phyloP scores from a whole-genome alignment of 2,797 vertebrate genomes.

The Mycteria americana region DNA sequence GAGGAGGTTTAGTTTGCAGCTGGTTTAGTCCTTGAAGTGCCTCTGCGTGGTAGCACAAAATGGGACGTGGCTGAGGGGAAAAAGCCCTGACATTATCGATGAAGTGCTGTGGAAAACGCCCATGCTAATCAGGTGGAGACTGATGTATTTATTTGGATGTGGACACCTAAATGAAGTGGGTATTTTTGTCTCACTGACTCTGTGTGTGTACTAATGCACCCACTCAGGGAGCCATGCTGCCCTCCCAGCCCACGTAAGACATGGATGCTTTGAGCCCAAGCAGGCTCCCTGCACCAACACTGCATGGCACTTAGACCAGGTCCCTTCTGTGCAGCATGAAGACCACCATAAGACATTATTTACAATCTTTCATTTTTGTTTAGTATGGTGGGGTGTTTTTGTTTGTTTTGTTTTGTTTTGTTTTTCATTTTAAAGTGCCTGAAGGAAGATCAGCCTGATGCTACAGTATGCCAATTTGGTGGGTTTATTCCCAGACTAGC shows the following conservation, averaged over 20 bases:
- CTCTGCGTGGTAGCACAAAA: background rate
- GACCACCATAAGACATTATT: background rate
- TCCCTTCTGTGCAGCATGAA: background rate
- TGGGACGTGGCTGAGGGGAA: accelerated
- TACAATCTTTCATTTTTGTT: background rate
- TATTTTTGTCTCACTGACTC: background rate
- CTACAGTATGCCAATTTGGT: background rate
- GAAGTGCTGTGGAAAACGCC: background rate
- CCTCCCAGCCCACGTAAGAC: accelerated
- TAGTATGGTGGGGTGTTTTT: no score
- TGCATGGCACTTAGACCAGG: accelerated
- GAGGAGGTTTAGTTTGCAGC: background rate
- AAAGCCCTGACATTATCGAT: background rate
- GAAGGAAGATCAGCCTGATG: background rate
- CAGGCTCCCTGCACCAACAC: background rate
- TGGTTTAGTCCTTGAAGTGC: background rate
- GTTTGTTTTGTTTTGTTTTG: background rate
- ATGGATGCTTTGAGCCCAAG: background rate
- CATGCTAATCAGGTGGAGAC: background rate
- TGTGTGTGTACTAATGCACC: background rate
- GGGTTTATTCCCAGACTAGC: background rate
- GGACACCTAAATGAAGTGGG: background rate
- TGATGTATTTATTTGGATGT: background rate
- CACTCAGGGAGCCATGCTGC: accelerated
- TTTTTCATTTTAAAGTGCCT: background rate